These are phyloP conservation scores for Triplophysa siluroides DNA, from an alignment of 2,113 vertebrate genomes.

Conservation along the genomic window DNA sequence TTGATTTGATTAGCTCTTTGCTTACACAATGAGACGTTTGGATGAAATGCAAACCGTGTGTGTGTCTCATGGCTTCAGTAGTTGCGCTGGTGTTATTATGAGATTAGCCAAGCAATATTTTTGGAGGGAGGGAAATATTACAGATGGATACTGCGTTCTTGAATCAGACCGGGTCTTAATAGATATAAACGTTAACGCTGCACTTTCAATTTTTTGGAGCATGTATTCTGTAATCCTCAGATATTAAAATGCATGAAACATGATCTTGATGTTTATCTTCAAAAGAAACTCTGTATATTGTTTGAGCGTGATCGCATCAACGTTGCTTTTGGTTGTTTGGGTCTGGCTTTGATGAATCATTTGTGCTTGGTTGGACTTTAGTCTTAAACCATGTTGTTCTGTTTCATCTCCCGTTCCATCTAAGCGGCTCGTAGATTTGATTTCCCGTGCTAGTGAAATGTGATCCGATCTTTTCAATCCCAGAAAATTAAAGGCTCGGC, in stretches of 20 bases:
- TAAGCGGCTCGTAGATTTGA: conserved; percentile 63
- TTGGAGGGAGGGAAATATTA: conserved; percentile 8
- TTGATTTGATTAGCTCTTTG: conserved; percentile 40
- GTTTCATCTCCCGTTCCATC: conserved; percentile 70
- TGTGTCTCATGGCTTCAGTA: conserved; percentile 14
- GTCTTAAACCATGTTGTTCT: conserved; percentile 63
- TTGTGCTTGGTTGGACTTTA: conserved; percentile 45
- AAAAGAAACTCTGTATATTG: conserved; percentile 34
- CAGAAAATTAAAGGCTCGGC: neutral
- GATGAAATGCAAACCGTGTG: neutral
- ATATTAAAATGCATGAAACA: conserved; percentile 33
- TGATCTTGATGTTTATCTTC: conserved; percentile 53
- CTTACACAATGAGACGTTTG: conserved; percentile 37
- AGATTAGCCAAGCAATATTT: neutral
- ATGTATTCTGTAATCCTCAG: conserved; percentile 45
- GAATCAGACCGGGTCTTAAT: conserved; percentile 6
- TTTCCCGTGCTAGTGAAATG: conserved; percentile 63
- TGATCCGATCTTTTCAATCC: conserved; percentile 50
- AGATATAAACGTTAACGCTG: neutral
- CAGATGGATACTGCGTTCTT: conserved; percentile 8
- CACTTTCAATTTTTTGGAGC: conserved; percentile 27
- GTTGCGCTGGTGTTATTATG: neutral
- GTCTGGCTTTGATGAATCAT: conserved; percentile 28
- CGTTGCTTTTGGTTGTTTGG: neutral
- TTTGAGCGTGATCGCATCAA: conserved; percentile 29